phyloP scores from a whole-genome alignment of 1,140 invertebrate genomes.

The Marisa cornuarietis region DNA sequence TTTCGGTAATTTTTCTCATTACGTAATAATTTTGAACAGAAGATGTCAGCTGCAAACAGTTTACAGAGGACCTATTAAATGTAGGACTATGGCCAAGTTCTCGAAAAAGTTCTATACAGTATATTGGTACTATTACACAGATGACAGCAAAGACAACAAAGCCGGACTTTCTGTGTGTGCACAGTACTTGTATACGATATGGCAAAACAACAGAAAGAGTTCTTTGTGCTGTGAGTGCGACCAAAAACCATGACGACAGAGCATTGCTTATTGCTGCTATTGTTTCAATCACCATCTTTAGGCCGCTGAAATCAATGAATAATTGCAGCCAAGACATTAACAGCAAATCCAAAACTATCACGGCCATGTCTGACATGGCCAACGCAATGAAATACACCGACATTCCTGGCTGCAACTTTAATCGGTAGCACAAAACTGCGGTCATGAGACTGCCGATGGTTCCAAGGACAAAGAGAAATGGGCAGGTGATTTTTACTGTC shows the following conservation, averaged over 20 bases:
- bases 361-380: slow-evolving; percentile 36
- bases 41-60: background rate
- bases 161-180: slow-evolving; percentile 7
- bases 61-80: slow-evolving; percentile 28
- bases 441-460: slow-evolving; percentile 37
- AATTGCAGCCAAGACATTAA: slow-evolving; percentile 25
- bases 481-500: background rate
- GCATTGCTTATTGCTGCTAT: slow-evolving; percentile 9
- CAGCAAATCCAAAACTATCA: slow-evolving; percentile 26
- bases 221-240: slow-evolving; percentile 32
- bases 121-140: slow-evolving; percentile 2
- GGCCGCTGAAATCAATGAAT: slow-evolving; percentile 17
- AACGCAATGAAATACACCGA: slow-evolving; percentile 37
- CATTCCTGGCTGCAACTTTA: slow-evolving; percentile 19
- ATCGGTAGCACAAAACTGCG: slow-evolving; percentile 29
- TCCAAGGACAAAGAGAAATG: slow-evolving; percentile 20
- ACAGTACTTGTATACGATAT: slow-evolving; percentile 17
- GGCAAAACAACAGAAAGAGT: slow-evolving; percentile 26
- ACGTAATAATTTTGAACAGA: slow-evolving; percentile 17
- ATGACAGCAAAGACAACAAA: slow-evolving; percentile 11
- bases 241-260: slow-evolving; percentile 38
- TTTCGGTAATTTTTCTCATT: slow-evolving; percentile 32
- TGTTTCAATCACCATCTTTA: slow-evolving; percentile 28
- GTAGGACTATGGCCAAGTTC: slow-evolving; percentile 10
- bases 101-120: background rate